These are phyloP conservation scores for Hanleya hanleyi DNA, from an alignment of 2,888 invertebrate genomes.

Conservation along the genomic window DNA sequence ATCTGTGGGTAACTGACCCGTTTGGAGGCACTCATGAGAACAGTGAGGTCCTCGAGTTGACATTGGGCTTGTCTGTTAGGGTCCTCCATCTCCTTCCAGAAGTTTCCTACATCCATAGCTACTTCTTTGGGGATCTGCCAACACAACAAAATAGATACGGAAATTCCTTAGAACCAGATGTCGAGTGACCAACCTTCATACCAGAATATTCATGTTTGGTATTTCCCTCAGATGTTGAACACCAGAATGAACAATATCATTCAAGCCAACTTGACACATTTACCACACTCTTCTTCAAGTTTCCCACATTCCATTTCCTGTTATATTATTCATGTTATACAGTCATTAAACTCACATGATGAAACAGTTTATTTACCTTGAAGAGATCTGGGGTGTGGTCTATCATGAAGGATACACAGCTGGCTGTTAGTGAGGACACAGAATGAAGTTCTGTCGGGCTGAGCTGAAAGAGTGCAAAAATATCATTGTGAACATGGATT, in stretches of 20 bases:
- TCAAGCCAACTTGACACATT: too few species aligned
- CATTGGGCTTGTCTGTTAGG: constrained; percentile 33
- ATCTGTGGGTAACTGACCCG: too few species aligned
- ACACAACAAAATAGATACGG: not conserved
- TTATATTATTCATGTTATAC: too few species aligned
- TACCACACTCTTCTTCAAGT: too few species aligned
- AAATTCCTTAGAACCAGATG: too few species aligned
- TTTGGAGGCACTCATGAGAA: not conserved
- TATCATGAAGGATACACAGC: constrained; percentile 91
- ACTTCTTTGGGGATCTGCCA: constrained; percentile 54
- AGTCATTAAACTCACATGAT: too few species aligned
- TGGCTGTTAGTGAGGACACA: constrained; percentile 85
- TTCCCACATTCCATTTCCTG: too few species aligned
- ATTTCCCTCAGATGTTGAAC: too few species aligned
- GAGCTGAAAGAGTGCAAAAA: constrained; percentile 77
- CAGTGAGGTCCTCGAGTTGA: constrained; percentile 65
- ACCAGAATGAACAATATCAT: too few species aligned
- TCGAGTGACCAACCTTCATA: too few species aligned
- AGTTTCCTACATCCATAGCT: constrained; percentile 57
- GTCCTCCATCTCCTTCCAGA: constrained; percentile 65
- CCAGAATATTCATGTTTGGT: too few species aligned
- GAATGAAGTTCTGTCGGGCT: constrained; percentile 87
- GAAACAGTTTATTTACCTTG: constrained; percentile 78
- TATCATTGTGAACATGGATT: too few species aligned
- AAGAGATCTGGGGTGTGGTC: constrained; percentile 81